A percentile compares a stretch with the other conserved stretches of the same genome.
phyloP scores from a whole-genome alignment of 2,888 invertebrate species.

The Coecobrya sp. region DNA sequence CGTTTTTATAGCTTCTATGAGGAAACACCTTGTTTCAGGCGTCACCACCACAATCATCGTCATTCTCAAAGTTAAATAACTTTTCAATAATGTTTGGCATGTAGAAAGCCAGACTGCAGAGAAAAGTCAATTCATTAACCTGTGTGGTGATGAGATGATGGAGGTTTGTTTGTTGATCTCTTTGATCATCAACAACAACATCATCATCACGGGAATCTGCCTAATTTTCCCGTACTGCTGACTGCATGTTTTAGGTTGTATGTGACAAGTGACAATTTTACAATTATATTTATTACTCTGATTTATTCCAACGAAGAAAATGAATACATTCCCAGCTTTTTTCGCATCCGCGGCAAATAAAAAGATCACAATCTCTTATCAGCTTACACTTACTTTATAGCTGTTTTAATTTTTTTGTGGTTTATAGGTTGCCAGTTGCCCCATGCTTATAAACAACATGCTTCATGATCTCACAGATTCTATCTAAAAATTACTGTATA shows the following conservation, averaged over 20 bases:
- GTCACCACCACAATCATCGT: neutral
- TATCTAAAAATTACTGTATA: too few species aligned
- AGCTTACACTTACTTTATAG: too few species aligned
- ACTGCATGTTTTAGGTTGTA: neutral
- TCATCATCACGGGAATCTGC: neutral
- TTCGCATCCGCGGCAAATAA: neutral
- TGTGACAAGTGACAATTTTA: constrained; percentile 12
- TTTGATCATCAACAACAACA: neutral
- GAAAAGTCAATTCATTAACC: constrained; percentile 33
- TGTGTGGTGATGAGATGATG: neutral
- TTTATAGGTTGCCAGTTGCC: too few species aligned
- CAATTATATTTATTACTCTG: constrained; percentile 35
- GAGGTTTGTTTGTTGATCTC: constrained; percentile 33
- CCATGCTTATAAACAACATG: too few species aligned
- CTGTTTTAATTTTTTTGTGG: too few species aligned
- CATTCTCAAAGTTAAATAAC: constrained; percentile 12
- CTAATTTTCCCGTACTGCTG: neutral
- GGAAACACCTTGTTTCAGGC: neutral
- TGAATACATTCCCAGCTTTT: neutral
- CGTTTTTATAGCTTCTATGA: neutral
- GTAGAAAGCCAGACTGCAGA: neutral
- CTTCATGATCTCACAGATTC: too few species aligned
- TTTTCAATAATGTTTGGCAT: constrained; percentile 9
- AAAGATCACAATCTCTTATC: neutral
- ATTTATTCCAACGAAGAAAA: constrained; percentile 2